phyloP scores from a whole-genome alignment of 2,888 invertebrate genomes.

The Apamea anceps region DNA sequence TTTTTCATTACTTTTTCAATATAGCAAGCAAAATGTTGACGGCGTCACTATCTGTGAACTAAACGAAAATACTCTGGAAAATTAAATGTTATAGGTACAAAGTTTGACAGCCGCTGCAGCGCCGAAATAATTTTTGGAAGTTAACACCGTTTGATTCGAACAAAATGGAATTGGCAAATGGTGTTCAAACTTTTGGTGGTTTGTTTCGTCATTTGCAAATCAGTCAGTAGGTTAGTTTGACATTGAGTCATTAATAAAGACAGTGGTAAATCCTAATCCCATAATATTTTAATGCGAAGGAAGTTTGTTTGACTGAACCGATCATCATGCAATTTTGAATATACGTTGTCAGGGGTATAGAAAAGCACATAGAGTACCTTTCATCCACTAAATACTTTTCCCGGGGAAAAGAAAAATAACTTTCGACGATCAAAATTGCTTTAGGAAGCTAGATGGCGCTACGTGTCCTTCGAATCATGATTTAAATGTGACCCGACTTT shows the following conservation, averaged over 20 bases:
- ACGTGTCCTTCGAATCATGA: too few relatives aligned
- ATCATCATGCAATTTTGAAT: too few relatives aligned
- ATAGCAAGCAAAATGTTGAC: conserved; percentile 69
- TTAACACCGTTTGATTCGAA: conserved; percentile 18
- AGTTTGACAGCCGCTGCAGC: conserved; percentile 51
- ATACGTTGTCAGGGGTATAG: too few relatives aligned
- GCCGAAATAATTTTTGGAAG: conserved; percentile 39
- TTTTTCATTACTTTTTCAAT: conserved; percentile 84
- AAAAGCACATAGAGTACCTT: too few relatives aligned
- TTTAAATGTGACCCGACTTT: too few relatives aligned
- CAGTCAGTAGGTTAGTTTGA: not conserved
- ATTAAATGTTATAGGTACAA: conserved; percentile 55
- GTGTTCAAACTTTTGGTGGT: conserved; percentile 18
- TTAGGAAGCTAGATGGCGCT: too few relatives aligned
- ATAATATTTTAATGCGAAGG: too few relatives aligned
- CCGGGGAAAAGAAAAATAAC: too few relatives aligned
- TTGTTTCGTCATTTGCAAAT: not conserved
- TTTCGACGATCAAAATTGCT: too few relatives aligned
- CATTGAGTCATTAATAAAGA: not conserved
- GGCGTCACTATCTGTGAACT: conserved; percentile 61
- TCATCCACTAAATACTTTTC: too few relatives aligned
- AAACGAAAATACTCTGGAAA: conserved; percentile 63
- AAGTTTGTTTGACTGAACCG: too few relatives aligned
- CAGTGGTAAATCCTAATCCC: too few relatives aligned
- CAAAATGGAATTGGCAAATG: conserved; percentile 11